phyloP scores from a whole-genome alignment of 2,888 invertebrate species.

The Lithophane ornitopus region DNA sequence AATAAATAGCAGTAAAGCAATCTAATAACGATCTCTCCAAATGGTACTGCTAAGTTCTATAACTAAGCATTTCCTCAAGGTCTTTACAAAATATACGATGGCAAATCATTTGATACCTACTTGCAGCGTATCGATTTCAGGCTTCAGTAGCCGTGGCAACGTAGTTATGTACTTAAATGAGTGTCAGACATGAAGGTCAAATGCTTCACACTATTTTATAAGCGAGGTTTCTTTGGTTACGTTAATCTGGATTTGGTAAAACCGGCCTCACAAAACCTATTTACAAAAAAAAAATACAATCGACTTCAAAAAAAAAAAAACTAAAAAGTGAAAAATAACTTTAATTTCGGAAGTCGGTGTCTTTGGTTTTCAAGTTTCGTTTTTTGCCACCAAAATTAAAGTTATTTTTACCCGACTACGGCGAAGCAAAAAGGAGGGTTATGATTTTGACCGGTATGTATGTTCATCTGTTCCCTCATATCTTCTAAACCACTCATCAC shows the following conservation, averaged over 20 bases:
- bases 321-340: too few relatives aligned
- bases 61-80: slow-evolving; percentile 26
- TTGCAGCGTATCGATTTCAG: slow-evolving; percentile 41
- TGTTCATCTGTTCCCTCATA: too few relatives aligned
- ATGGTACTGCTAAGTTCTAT: slow-evolving; percentile 25
- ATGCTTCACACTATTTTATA: slow-evolving; percentile 17
- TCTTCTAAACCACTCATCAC: too few relatives aligned
- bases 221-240: background rate
- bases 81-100: slow-evolving; percentile 5
- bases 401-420: too few relatives aligned
- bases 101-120: slow-evolving; percentile 23
- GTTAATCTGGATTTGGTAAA: background rate
- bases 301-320: too few relatives aligned
- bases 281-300: too few relatives aligned
- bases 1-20: background rate
- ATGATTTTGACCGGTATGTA: too few relatives aligned
- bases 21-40: slow-evolving; percentile 33
- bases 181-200: slow-evolving; percentile 15
- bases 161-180: background rate
- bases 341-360: too few relatives aligned
- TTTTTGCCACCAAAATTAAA: too few relatives aligned
- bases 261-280: background rate
- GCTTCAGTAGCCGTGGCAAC: slow-evolving; percentile 25
- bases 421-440: too few relatives aligned
- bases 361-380: too few relatives aligned